Percentiles rank a stretch among this genome's conserved stretches.
Evolutionary conservation across 2,797 vertebrate species (phyloP).

Genomic region (Erethizon dorsatum): DNA sequence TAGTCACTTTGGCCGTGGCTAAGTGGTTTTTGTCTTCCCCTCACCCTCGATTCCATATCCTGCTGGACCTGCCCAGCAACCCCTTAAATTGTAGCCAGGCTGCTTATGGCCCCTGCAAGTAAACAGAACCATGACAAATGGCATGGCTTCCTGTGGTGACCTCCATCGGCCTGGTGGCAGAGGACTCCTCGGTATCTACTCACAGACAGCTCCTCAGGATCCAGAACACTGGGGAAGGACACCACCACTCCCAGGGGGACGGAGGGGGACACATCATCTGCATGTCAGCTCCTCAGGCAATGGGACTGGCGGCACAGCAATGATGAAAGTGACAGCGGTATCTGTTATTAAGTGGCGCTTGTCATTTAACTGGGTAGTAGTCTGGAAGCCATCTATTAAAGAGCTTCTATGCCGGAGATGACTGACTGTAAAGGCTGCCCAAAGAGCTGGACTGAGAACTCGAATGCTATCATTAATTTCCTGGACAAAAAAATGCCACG

Average conservation of each 20-base stretch:
- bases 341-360: not conserved
- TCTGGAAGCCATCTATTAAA: not conserved
- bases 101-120: constrained; percentile 65
- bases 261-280: not conserved
- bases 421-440: not conserved
- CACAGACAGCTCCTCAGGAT: not conserved
- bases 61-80: not conserved
- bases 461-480: not conserved
- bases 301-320: not conserved
- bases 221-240: too few relatives aligned
- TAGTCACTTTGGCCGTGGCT: constrained; percentile 74
- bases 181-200: not conserved
- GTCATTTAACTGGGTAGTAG: not conserved
- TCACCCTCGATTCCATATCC: constrained; percentile 63
- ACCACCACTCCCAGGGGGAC: not conserved
- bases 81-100: constrained; percentile 69
- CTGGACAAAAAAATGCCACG: not conserved
- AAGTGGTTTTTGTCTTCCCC: constrained; percentile 60
- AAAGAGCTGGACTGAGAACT: not conserved
- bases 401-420: not conserved
- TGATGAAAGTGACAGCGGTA: not conserved
- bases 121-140: constrained; percentile 24
- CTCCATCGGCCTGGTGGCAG: not conserved
- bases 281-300: not conserved
- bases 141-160: not conserved